Conservation (phyloP, 2,888 invertebrate genomes). For the Phaedon cochleariae region DNA sequence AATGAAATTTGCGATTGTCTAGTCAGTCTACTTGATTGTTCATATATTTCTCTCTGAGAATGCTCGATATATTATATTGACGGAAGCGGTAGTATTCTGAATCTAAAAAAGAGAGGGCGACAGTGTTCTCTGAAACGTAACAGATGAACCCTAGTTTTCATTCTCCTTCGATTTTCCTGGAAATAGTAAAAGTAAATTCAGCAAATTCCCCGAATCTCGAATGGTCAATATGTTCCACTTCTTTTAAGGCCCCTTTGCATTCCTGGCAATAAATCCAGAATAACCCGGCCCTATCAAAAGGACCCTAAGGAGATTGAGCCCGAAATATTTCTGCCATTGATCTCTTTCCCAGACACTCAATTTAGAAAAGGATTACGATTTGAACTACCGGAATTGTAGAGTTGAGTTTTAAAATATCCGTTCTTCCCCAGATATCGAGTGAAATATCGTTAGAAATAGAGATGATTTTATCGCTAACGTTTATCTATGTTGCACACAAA, state of each 20-base stretch:
- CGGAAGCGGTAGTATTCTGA: too few species aligned
- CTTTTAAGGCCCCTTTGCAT: not conserved
- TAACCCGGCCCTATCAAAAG: constrained; percentile 11
- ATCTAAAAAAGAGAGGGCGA: too few species aligned
- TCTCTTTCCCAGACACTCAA: constrained; percentile 13
- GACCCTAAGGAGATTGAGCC: constrained; percentile 4
- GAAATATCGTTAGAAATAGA: not conserved
- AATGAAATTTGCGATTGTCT: too few species aligned
- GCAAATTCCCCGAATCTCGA: not conserved
- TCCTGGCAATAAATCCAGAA: constrained; percentile 9
- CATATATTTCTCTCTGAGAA: too few species aligned
- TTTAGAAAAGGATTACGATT: constrained; percentile 9
- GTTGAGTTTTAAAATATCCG: not conserved
- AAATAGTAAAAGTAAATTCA: not conserved
- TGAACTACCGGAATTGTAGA: constrained; percentile 2
- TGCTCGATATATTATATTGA: too few species aligned
- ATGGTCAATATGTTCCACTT: not conserved
- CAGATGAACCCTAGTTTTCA: too few species aligned
- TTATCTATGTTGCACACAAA: too few species aligned
- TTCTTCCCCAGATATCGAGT: not conserved
- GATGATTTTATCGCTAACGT: too few species aligned
- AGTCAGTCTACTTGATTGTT: too few species aligned
- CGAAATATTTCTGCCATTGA: constrained; percentile 13
- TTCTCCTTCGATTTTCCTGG: too few species aligned
- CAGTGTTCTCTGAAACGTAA: too few species aligned